These are phyloP conservation scores for Liodrosophila aerea DNA, from an alignment of 2,888 invertebrate genomes.

Conservation along the genomic window DNA sequence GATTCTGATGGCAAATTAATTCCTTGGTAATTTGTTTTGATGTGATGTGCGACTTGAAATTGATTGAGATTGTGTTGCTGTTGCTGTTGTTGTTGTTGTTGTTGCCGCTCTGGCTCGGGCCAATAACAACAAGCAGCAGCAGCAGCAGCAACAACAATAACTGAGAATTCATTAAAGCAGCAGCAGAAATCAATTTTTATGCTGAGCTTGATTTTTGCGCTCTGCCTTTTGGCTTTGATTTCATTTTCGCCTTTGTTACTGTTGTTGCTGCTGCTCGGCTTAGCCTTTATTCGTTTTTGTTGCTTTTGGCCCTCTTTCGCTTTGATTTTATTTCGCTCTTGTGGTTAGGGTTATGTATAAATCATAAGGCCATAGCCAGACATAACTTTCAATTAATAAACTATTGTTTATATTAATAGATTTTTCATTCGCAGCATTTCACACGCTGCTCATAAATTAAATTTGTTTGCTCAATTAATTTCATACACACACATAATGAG, in stretches of 20 bases:
- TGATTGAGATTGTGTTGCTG: slow-evolving; percentile 77
- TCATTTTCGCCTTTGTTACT: slow-evolving; percentile 21
- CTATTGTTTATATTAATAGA: slow-evolving; percentile 74
- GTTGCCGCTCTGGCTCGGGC: slow-evolving; percentile 37
- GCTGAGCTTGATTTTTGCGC: slow-evolving; percentile 51
- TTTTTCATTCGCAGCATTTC: slow-evolving; percentile 39
- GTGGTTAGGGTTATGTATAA: slow-evolving; percentile 46
- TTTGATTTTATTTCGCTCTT: slow-evolving; percentile 14
- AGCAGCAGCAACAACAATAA: slow-evolving; percentile 16
- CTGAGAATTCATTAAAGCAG: slow-evolving; percentile 70
- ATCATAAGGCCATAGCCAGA: slow-evolving; percentile 48
- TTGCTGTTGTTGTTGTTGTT: slow-evolving; percentile 39
- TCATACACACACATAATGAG: slow-evolving; percentile 11
- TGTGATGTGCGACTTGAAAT: slow-evolving; percentile 77
- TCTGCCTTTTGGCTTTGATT: slow-evolving; percentile 32
- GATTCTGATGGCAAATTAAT: slow-evolving; percentile 80
- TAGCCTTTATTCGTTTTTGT: too few species aligned
- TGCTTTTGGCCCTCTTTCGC: slow-evolving; percentile 16
- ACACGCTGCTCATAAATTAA: slow-evolving; percentile 37
- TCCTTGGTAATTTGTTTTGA: slow-evolving; percentile 80
- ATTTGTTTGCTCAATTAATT: slow-evolving; percentile 73
- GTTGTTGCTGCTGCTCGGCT: slow-evolving; percentile 16
- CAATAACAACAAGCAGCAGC: slow-evolving; percentile 36
- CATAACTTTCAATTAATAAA: slow-evolving; percentile 74
- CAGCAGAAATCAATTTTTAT: slow-evolving; percentile 74